Base-by-base conservation (phyloP, 2,888 invertebrate species). In the Psylliodes chrysocephalus region DNA sequence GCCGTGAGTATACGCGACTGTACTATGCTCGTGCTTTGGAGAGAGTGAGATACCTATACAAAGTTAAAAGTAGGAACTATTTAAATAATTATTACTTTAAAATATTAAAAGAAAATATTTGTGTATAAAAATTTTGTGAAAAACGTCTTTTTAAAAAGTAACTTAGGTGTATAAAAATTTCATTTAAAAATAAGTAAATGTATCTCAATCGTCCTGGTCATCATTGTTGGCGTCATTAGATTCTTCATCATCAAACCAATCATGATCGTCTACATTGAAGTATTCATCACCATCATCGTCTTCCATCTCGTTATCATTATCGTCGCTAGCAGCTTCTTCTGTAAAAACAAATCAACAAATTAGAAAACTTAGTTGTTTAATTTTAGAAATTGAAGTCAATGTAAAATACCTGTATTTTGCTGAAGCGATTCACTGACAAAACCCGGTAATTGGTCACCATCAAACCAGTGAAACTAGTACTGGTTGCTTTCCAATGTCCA, bases 391-490 rank as follows among this genome's bases (percentile, higher is more conserved):
- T n/a, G 12, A 8, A 33, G 12, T 33, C 10, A 35, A 57, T 46
- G 38, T 57, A 57, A 7, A 57, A 19, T 57, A 35, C 28, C 42
- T 54, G 54, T 1, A 51, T 42, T 15, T 5, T 10, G 2, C 19
- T 52, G n/a, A 52, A 52, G 52, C 1, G 12, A 22, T 42, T 59
- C 51, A 51, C 59, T 42, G n/a, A 59, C 51, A 42, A 14, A 7
- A 35, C 35, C 35, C 28, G 54, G 38, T 60, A 54, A 54, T 60
- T 54, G 46, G 33, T 57, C 56, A 46, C 56, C 56, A 57, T 57
- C 47, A 47, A 42, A 25, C 35, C 35, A 35, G 10, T 35, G 35
- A 35, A 35, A 35, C 3, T 35, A 14, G 14, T 35, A 35, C 14
- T 35, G 35, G 35, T 35, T 35, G 5, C 10, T 14, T 35, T 35